Evolutionary conservation across 1,140 invertebrate genomes (phyloP), one percentile per base, ranked within the genome.

Genomic region (Halesus radiatus): DNA sequence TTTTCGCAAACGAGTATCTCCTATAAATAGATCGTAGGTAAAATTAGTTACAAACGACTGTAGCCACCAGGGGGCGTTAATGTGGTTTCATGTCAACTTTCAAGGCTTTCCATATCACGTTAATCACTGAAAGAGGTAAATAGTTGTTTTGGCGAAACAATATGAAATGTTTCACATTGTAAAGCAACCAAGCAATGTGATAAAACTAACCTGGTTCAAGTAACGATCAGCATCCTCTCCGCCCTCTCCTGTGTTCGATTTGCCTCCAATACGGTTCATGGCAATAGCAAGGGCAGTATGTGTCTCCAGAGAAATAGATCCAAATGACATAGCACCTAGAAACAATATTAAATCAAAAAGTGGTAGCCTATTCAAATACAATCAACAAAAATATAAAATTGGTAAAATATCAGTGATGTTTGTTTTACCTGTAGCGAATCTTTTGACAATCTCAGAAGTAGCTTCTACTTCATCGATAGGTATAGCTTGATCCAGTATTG

Each of bases 231-330:
- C 94, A 90, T 96, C 96, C 92, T 97, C 96, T 77, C 95, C 94
- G 78, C 98, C 98, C 89, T 99, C 98, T 18, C 98, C 98, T 1
- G 98, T 99, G 87, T 99, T 99, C 66, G 97, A 98, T 90, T 99
- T 99, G 56, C 95, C 98, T 1, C 96, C 96, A 83, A 98, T 94
- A 78, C 94, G 91, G 87, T 99, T 99, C 98, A 99, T 99, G 2
- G 98, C 98, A 75, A 98, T 92, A 3, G 98, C 98, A 15, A 99
- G 89, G 0, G 98, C 96, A 29, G 94, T 93, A 90, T 99, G 98
- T 0, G 98, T 96, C 90, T 99, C 98, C 79, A 97, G 88, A 0
- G 91, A 92, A 80, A 92, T 92, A 16, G 90, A 92, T 8, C 91
- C 91, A 86, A 92, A 92, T 29, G 90, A 91, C 91, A 92, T 92